Conservation (phyloP, 2,888 invertebrate genomes). For the Machimus atricapillus region DNA sequence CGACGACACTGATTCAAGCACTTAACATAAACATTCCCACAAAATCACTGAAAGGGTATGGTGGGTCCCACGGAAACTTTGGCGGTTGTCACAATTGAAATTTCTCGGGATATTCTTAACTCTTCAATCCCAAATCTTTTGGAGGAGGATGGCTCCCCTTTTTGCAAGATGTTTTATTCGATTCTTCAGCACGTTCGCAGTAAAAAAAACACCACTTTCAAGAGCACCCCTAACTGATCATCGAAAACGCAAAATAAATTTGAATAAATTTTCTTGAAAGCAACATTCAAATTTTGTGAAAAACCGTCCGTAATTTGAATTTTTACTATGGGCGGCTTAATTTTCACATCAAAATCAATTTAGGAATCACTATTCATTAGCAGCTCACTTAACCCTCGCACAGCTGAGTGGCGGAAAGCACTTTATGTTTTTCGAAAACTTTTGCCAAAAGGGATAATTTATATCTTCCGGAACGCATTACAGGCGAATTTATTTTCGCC, state of each 20-base stretch:
- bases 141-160: background rate
- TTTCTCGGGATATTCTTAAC: background rate
- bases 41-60: background rate
- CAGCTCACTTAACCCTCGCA: background rate
- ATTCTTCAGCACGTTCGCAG: background rate
- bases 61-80: background rate
- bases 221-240: background rate
- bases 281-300: background rate
- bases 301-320: background rate
- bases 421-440: background rate
- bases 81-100: background rate
- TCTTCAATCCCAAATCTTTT: background rate
- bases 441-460: background rate
- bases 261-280: background rate
- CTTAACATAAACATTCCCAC: background rate
- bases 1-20: background rate
- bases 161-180: background rate
- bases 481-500: background rate
- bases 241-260: background rate
- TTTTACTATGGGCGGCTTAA: background rate
- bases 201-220: background rate
- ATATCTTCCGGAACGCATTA: background rate
- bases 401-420: background rate
- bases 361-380: background rate
- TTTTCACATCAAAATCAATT: background rate